Base-by-base conservation (phyloP, 1,140 invertebrate species). In the Drosophila prosaltans region DNA sequence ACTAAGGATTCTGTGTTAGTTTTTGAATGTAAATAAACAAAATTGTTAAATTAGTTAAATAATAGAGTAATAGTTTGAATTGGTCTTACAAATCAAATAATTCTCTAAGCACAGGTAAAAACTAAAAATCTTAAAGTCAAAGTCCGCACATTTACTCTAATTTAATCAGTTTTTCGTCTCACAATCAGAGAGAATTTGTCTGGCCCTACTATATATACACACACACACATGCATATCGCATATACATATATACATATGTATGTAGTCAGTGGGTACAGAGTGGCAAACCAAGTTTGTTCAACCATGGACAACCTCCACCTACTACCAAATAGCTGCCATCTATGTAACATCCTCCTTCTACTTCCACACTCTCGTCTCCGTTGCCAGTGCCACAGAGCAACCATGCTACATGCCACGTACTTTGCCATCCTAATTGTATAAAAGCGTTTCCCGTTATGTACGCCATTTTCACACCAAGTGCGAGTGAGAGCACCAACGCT, bases 371-470 rank as follows among this genome's bases (percentile, higher is more conserved):
- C 45, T 61, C 43, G 36, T 11, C 58, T 39, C 58, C 6, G 6
- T 36, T 36, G 32, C 32, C 32, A 6, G 45, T 60, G 32, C 32
- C 32, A 69, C 61, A 10, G 70, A 24, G 30, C 57, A 16, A 16
- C 16, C 16, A 16, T 70, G 60, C 45, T 77, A 69, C 69, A 65
- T 70, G 69, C 80, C 83, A 88, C 83, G 83, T 88, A 80, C 65
- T 68, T 51, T 77, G 70, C 64, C 76, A 74, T 86, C 83, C 45
- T 88, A 88, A 88, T 88, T 88, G 83, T 89, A 88, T 88, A 89
- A 88, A 88, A 88, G 85, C 74, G 83, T 84, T 88, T 88, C 83
- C 45, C 83, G 84, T 89, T 88, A 89, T 77, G 83, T 88, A 80
- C 83, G 84, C 83, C 84, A 88, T 88, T 88, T 88, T 89, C 66